Percentiles rank a stretch among this genome's conserved stretches.
Evolutionary conservation across 92 coral and sea anemone genomes (phyloP).

Genomic region (Zoanthus solanderi): DNA sequence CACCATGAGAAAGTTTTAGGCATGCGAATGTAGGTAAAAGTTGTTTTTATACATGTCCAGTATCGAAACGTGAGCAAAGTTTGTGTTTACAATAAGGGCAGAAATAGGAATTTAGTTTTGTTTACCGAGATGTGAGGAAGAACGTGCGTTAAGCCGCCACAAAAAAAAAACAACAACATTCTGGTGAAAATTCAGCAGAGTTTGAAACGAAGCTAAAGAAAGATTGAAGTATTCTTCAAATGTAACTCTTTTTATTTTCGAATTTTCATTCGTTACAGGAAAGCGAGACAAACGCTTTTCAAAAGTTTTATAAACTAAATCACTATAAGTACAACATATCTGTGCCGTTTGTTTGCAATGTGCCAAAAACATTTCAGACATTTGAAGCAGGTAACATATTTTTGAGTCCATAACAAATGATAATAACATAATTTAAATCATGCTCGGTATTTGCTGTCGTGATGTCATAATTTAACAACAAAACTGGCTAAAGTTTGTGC

Average conservation of each 20-base stretch:
- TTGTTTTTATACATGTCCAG: neutral
- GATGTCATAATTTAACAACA: neutral
- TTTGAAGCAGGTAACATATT: neutral
- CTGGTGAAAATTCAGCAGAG: neutral
- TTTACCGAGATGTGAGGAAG: neutral
- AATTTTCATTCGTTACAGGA: too few relatives aligned
- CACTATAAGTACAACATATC: neutral
- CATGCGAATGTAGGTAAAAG: neutral
- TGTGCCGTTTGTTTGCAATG: neutral
- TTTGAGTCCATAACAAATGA: conserved; percentile 1
- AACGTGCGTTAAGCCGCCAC: neutral
- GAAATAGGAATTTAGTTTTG: neutral
- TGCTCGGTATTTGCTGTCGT: neutral
- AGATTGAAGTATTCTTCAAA: neutral
- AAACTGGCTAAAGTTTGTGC: neutral
- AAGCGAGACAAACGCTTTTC: neutral
- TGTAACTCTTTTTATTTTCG: neutral
- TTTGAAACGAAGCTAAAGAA: too few relatives aligned
- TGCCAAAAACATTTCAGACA: conserved; percentile 7
- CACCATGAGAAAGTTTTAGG: neutral
- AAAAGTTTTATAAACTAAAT: neutral
- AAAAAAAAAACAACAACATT: neutral
- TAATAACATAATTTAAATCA: neutral
- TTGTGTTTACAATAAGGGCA: neutral
- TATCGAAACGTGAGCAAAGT: neutral